Evolutionary conservation across 2,113 vertebrate species (phyloP), one percentile per base, ranked within the genome.

Genomic region (Poeciliopsis prolifica): DNA sequence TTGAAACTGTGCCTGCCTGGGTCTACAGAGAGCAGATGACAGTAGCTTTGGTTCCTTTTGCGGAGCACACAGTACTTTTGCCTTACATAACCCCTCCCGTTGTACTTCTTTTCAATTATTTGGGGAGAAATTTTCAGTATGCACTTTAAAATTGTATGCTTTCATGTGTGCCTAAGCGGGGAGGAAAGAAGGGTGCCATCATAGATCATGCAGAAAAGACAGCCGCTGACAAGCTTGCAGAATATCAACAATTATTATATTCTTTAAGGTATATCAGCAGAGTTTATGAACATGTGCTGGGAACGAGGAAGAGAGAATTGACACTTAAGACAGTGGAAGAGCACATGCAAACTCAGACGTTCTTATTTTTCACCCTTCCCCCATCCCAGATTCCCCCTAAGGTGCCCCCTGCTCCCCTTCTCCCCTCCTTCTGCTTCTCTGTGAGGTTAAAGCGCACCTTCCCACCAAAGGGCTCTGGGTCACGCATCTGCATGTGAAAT

Each of bases 401-500:
- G 85, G 92, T 93, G 93, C 93, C 91, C 93, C 93, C 74, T 87
- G 85, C 82, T 76, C 89, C 81, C 74, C 58, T 63, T 74, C 31
- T 69, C 82, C 71, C 88, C 88, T 78, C 95, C 94, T 93, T 92
- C 88, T 94, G 94, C 95, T 94, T 93, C 95, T 93, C 85, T 86
- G 85, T 70, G 91, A 92, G 92, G 93, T 93, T 94, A 94, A 94
- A 93, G 91, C 92, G 85, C 94, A 95, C 94, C 95, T 95, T 95
- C 94, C 79, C 88, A 91, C 93, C 91, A 95, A 88, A 94, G 94
- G 95, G 95, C 94, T 95, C 94, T 86, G 94, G 94, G 96, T 96
- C 95, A 95, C 95, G 96, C 96, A 97, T 98, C 96, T 98, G 96
- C 95, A 96, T 97, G 96, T 96, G 96, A 97, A 97, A 97, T 96